Evolutionary conservation across 2,113 vertebrate genomes (phyloP).

Genomic region (Otis tarda): DNA sequence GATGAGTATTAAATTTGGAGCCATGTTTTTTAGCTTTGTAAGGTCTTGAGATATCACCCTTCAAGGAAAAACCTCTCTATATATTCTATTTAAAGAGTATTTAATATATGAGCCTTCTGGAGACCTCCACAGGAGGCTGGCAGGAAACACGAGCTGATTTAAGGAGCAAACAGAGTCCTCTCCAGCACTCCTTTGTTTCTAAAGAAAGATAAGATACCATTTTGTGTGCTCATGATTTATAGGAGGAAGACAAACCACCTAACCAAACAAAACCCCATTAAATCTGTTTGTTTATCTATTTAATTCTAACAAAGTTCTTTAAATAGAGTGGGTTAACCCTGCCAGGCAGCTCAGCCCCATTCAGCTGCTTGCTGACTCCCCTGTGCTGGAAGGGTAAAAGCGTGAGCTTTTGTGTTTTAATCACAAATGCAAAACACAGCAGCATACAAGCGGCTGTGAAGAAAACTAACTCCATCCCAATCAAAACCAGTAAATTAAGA

Average conservation of each 20-base stretch:
- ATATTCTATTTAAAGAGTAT: neutral
- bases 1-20: neutral
- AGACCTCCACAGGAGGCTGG: neutral
- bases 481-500: neutral
- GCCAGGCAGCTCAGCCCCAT: neutral
- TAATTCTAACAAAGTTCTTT: neutral
- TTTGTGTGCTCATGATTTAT: neutral
- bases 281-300: neutral
- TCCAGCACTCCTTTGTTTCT: neutral
- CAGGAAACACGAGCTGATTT: neutral
- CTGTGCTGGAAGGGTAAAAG: neutral
- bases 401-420: neutral
- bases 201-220: neutral
- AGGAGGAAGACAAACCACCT: neutral
- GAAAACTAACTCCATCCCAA: neutral
- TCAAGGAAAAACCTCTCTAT: neutral
- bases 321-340: neutral
- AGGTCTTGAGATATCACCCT: neutral
- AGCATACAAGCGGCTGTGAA: neutral
- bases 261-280: neutral
- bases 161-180: neutral
- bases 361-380: accelerated
- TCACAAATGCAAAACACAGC: neutral
- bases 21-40: neutral
- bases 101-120: neutral